Percentiles rank a stretch among this genome's conserved stretches.
phyloP scores from a whole-genome alignment of 2,113 vertebrate genomes.

The Pelecanoides urinatrix region DNA sequence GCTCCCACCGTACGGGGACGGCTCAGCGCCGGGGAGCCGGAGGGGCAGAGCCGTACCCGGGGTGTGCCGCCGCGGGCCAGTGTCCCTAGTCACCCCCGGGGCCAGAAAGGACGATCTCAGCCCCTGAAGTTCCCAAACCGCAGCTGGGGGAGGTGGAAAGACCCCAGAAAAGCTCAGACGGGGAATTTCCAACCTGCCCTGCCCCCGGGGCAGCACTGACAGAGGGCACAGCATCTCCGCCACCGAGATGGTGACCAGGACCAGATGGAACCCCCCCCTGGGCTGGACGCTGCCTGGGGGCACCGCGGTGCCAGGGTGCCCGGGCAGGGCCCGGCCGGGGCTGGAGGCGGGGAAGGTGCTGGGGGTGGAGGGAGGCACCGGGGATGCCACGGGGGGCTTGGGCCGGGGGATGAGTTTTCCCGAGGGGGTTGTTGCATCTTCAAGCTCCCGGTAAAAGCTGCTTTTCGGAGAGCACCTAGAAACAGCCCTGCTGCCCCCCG shows the following conservation, averaged over 20 bases:
- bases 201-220: not conserved
- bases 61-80: not conserved
- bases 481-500: not conserved
- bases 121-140: not conserved
- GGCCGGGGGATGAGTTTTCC: not conserved
- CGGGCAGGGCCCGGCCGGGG: not conserved
- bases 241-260: not conserved
- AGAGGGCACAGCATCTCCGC: not conserved
- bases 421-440: not conserved
- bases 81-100: not conserved
- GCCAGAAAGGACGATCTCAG: not conserved
- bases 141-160: not conserved
- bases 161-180: not conserved
- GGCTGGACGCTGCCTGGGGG: not conserved
- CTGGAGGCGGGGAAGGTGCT: not conserved
- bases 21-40: not conserved
- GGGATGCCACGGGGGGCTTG: not conserved
- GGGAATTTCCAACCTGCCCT: not conserved
- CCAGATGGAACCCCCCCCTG: not conserved
- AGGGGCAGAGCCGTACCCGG: not conserved
- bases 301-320: not conserved
- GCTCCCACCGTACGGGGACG: rapidly evolving
- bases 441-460: not conserved
- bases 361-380: not conserved
- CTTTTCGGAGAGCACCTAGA: not conserved